These are phyloP conservation scores for Apis laboriosa DNA, from an alignment of 1,140 invertebrate species.

Conservation along the genomic window DNA sequence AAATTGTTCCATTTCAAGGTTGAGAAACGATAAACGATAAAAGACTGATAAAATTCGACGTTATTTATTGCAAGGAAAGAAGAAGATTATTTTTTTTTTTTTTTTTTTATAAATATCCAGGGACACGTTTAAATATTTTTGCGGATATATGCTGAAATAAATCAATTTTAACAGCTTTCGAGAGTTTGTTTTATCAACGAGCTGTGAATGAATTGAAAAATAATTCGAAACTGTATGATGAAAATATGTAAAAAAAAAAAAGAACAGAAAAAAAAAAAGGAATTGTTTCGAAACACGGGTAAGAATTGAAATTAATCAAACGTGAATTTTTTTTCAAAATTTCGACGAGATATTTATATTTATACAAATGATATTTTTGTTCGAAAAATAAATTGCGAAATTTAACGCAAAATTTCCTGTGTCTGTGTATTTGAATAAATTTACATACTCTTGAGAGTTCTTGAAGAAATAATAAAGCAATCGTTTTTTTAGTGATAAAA, in stretches of 20 bases:
- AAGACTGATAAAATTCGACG: not conserved
- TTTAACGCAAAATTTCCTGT: not conserved
- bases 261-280: no score
- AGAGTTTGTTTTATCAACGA: not conserved
- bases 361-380: not conserved
- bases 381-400: not conserved
- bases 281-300: not conserved
- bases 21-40: not conserved
- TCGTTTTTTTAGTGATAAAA: not conserved
- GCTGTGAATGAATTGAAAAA: conserved; percentile 3
- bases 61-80: not conserved
- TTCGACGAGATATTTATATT: not conserved
- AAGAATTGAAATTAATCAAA: not conserved
- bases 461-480: not conserved
- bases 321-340: not conserved
- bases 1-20: not conserved
- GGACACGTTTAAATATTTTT: not conserved
- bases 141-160: not conserved
- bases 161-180: conserved; percentile 6
- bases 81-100: not conserved
- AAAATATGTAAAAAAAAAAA: not conserved
- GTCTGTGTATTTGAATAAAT: conserved; percentile 4
- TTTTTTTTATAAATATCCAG: not conserved
- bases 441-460: not conserved
- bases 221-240: conserved; percentile 1